Evolutionary conservation across 2,113 vertebrate species (phyloP), one percentile per base, ranked within the genome.

Genomic region (Ammodytes marinus): DNA sequence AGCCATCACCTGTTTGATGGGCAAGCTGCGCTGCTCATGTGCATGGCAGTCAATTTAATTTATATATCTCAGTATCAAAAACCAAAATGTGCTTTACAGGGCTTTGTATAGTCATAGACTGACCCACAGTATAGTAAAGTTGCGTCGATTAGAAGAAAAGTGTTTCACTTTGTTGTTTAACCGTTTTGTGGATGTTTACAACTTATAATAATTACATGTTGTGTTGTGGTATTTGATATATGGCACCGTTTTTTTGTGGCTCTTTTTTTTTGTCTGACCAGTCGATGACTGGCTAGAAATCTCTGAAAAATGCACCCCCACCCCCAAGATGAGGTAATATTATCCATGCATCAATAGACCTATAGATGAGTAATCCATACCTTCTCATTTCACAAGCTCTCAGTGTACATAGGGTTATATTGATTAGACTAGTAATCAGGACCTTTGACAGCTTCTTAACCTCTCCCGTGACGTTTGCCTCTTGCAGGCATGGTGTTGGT

Each of bases 401-500:
- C 9, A 53, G n/a, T 5, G 14, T 45, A 0, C 42, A 45, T 49
- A 45, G 46, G 45, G 27, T 71, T 27, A 12, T 46, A 19, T 69
- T 65, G 7, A 1, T 40, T 37, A 52, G 10, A 58, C 53, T 59
- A 27, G 27, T 27, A 5, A 47, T 39, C 35, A 72, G 46, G 19
- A 53, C 39, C 40, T 75, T 57, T 71, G 50, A 73, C 46, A 45
- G 39, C 5, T 67, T 69, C 69, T 74, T n/a, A 42, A 4, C 3
- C 8, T 27, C 9, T 69, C n/a, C n/a, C n/a, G n/a, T n/a, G 55
- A 49, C 19, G 1, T 74, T 66, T 79, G 57, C 63, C 42, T 87
- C 45, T 84, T 74, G 27, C 91, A 99, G 97, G 98, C 83, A 98
- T 99, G 98, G 97, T 99, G 75, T 88, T 99, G 42, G 96, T 99